Percentiles rank a stretch among this genome's conserved stretches.
Conservation (phyloP, 2,888 invertebrate genomes). For the Pheosia gnoma region DNA sequence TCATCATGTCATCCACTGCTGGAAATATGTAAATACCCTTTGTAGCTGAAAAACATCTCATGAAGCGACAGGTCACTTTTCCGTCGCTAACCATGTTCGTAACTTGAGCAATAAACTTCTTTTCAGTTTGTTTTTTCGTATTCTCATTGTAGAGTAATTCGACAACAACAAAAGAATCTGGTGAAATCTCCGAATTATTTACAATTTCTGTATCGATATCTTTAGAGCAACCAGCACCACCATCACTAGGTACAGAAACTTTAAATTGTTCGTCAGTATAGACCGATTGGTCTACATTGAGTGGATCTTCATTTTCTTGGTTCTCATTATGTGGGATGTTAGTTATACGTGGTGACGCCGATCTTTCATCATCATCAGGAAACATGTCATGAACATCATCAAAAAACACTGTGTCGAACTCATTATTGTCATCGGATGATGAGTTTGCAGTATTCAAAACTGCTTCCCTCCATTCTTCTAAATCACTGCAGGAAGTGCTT, state of each 20-base stretch:
- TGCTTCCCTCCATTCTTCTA: slow-evolving; percentile 3
- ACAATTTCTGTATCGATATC: slow-evolving; percentile 7
- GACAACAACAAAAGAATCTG: slow-evolving; percentile 3
- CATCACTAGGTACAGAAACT: slow-evolving; percentile 7
- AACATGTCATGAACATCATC: slow-evolving; percentile 1
- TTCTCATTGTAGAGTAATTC: slow-evolving; percentile 6
- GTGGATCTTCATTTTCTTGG: slow-evolving; percentile 1
- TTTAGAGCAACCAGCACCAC: slow-evolving; percentile 7
- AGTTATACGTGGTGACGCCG: not conserved
- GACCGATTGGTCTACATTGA: slow-evolving; percentile 1
- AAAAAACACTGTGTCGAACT: slow-evolving; percentile 5
- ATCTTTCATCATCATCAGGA: slow-evolving; percentile 3
- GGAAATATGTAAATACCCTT: slow-evolving; percentile 6
- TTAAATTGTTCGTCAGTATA: slow-evolving; percentile 6
- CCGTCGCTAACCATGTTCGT: slow-evolving; percentile 2
- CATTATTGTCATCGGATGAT: slow-evolving; percentile 5
- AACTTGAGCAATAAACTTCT: slow-evolving; percentile 4
- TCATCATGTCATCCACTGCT: slow-evolving; percentile 5
- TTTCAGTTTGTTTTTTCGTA: slow-evolving; percentile 7
- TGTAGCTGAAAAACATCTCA: not conserved
- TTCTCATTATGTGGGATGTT: slow-evolving; percentile 1
- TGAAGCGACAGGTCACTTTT: slow-evolving; percentile 4
- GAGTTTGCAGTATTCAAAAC: slow-evolving; percentile 5
- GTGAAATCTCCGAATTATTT: slow-evolving; percentile 5
- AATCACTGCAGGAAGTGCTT: slow-evolving; percentile 4